Base-by-base conservation (phyloP, 1,140 invertebrate genomes). In the Laupala kohalensis region DNA sequence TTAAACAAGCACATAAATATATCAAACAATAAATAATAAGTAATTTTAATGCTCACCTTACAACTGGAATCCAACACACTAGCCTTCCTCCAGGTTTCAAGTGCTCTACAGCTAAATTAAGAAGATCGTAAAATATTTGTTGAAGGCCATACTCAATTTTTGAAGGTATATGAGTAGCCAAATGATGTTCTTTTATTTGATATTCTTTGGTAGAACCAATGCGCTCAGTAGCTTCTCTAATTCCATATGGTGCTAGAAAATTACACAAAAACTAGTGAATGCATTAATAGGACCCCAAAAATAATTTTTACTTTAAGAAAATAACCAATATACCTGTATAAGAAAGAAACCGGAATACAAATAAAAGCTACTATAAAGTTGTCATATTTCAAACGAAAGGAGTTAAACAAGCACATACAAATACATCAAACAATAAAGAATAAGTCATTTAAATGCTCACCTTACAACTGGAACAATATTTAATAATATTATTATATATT, bases 41-140 rank as follows among this genome's bases (percentile, higher is more conserved):
- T n/a, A n/a, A n/a, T n/a, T n/a, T 62, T 13, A 70, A n/a, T n/a
- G n/a, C 72, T 78, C 81, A 91, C 90, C 90, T 87, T 73, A 90
- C 90, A 69, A 96, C 83, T 68, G 96, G 96, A 77, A 96, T 87
- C 95, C 95, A 98, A 82, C 90, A 96, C 0, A 97, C 94, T 19
- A 98, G 81, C 75, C 92, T 81, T 0, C 94, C 90, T 29, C 88
- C 85, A 4, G 93, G 71, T 75, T 83, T 86, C 62, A 98, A 83
- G 83, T 92, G 89, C 73, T 83, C 85, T 0, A 89, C 90, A 5
- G 92, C 86, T 82, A 97, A 96, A 74, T 86, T 83, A 15, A 98
- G 80, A 25, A 98, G 80, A 83, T 98, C 95, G 67, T 81, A 83
- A 76, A 91, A 93, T 53, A 98, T 89, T 74, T 93, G 87, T 3